These are phyloP conservation scores for Pandemis cinnamomeana DNA, from an alignment of 2,888 invertebrate species.

Conservation along the genomic window DNA sequence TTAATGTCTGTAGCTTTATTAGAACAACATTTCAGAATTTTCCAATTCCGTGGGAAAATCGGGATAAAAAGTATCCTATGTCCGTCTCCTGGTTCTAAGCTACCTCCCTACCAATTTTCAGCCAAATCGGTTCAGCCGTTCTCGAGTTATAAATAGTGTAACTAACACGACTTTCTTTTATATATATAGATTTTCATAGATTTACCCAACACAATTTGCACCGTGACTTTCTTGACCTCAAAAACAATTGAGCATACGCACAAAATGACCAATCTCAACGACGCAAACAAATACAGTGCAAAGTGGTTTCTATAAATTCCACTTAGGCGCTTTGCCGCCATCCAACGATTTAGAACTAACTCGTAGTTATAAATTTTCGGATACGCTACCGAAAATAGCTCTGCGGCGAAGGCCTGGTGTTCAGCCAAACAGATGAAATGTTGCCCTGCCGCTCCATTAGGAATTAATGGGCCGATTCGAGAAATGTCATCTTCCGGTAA, in stretches of 20 bases:
- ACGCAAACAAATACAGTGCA: constrained; percentile 69
- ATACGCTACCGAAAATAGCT: constrained; percentile 79
- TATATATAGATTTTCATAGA: too few relatives aligned
- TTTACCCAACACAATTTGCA: background rate
- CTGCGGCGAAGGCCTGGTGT: constrained; percentile 73
- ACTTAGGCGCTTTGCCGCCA: constrained; percentile 70
- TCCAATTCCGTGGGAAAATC: too few relatives aligned
- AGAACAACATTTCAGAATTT: too few relatives aligned
- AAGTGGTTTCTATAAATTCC: constrained; percentile 73
- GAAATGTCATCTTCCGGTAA: constrained; percentile 82
- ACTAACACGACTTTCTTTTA: too few relatives aligned
- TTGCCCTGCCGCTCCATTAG: constrained; percentile 78
- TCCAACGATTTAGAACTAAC: constrained; percentile 81
- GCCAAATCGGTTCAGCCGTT: too few relatives aligned
- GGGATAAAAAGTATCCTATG: too few relatives aligned
- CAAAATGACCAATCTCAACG: constrained; percentile 48
- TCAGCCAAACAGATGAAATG: constrained; percentile 83
- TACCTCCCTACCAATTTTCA: too few relatives aligned
- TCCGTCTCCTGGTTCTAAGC: too few relatives aligned
- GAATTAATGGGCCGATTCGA: constrained; percentile 82
- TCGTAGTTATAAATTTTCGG: constrained; percentile 79
- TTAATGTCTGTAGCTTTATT: too few relatives aligned
- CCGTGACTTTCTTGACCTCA: background rate
- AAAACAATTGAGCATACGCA: constrained; percentile 39
- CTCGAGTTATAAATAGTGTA: too few relatives aligned